These are phyloP conservation scores for Syrmaticus mikado DNA, from an alignment of 2,113 vertebrate genomes.

Conservation along the genomic window DNA sequence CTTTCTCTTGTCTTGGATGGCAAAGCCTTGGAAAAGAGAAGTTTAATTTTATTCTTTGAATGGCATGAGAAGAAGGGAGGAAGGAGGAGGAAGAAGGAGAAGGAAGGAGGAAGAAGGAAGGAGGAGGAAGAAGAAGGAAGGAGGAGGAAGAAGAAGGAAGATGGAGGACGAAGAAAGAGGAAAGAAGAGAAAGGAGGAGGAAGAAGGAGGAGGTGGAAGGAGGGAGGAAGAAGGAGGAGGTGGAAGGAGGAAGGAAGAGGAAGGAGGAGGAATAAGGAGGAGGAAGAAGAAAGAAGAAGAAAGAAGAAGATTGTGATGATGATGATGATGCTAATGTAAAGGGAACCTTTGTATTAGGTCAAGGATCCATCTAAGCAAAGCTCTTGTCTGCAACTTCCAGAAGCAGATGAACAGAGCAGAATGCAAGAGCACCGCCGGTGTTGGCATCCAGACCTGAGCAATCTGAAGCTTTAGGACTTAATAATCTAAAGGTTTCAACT, in stretches of 20 bases:
- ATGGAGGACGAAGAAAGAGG: background rate
- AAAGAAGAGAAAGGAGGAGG: background rate
- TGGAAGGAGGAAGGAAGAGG: background rate
- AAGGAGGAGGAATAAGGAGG: background rate
- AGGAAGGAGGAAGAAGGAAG: background rate
- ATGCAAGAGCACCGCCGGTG: background rate
- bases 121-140: background rate
- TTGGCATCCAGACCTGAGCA: background rate
- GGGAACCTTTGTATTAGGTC: background rate
- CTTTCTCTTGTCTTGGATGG: background rate
- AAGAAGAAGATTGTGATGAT: background rate
- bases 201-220: background rate
- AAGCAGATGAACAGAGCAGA: background rate
- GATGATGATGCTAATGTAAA: background rate
- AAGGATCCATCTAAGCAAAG: background rate
- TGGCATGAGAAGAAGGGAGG: background rate
- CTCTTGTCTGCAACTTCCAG: background rate
- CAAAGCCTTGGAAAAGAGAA: background rate
- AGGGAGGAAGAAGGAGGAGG: background rate
- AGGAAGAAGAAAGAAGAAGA: background rate
- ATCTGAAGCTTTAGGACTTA: background rate
- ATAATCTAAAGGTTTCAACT: background rate
- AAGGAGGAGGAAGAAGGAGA: background rate
- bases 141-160: background rate
- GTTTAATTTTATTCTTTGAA: background rate